Evolutionary conservation across 2,113 vertebrate genomes (phyloP), one percentile per base, ranked within the genome.

Genomic region (Gobius niger): DNA sequence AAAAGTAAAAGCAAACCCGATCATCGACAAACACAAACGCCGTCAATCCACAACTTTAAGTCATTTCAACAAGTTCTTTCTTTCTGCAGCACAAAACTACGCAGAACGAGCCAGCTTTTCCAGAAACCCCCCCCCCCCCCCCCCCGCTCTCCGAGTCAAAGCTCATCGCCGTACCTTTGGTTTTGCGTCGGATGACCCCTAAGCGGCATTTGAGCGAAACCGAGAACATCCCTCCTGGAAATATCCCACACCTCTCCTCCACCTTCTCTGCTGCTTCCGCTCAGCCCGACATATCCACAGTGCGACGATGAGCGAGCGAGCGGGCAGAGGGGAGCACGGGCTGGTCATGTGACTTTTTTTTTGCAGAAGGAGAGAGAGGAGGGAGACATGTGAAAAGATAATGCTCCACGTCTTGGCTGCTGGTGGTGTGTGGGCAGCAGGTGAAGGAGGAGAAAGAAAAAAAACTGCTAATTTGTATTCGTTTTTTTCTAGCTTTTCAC

Each of bases 121-220:
- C 24, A 24, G 24, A 24, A 24, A 24, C 1, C 24, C 24, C n/a
- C n/a, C n/a, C n/a, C n/a, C n/a, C n/a, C n/a, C n/a, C n/a, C n/a
- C n/a, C n/a, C 3, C 3, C 1, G 24, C 24, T 34, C 24, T 4
- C 24, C 3, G 5, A 34, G n/a, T 6, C 63, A 72, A 65, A 75
- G 61, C 75, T 9, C 73, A 34, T 78, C 73, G 87, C 85, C 47
- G 0, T 95, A 96, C 95, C 95, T 94, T 95, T 95, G 77, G 77
- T 93, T 80, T 91, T 89, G 50, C 90, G 93, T 88, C 91, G 95
- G 93, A 95, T 91, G 91, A 96, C 93, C 89, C 95, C 95, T 63
- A 96, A 91, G 72, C 93, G 94, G 84, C 95, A 96, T 93, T 95
- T 96, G 66, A 96, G 92, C 24, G 95, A 95, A 78, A 96, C 92